These are phyloP conservation scores for Dasyurus viverrinus DNA, from an alignment of 2,113 vertebrate genomes.

Conservation along the genomic window DNA sequence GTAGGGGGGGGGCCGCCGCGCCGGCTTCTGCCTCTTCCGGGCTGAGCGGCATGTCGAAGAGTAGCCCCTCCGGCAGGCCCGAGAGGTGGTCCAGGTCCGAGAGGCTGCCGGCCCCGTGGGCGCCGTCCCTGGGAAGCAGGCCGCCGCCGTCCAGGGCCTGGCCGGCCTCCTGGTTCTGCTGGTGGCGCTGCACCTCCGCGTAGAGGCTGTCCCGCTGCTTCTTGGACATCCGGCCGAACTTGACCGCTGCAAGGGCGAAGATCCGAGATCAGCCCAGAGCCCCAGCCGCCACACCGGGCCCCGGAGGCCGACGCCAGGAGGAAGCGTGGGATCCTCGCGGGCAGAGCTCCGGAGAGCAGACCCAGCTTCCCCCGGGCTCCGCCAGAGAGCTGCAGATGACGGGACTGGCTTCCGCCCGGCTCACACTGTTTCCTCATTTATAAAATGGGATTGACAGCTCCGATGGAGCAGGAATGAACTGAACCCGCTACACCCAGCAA, in stretches of 20 bases:
- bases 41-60: slow-evolving; percentile 92
- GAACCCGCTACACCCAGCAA: no score
- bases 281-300: neutral
- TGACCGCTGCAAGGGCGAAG: slow-evolving; percentile 87
- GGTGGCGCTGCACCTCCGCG: slow-evolving; percentile 94
- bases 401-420: neutral
- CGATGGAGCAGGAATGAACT: no score
- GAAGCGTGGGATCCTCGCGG: neutral
- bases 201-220: slow-evolving; percentile 95
- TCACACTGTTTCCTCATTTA: neutral
- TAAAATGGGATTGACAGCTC: neutral
- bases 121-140: slow-evolving; percentile 84
- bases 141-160: slow-evolving; percentile 78
- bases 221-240: slow-evolving; percentile 97
- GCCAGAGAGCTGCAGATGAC: neutral
- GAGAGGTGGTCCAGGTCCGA: slow-evolving; percentile 91
- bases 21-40: slow-evolving; percentile 83
- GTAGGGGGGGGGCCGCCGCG: slow-evolving; percentile 76
- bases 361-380: neutral
- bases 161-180: slow-evolving; percentile 89
- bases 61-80: slow-evolving; percentile 88
- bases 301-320: no score
- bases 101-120: slow-evolving; percentile 86
- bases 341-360: neutral
- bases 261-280: slow-evolving; percentile 20